Evolutionary conservation across 92 coral and sea anemone species (phyloP).

Genomic region (Paragorgia papillata): DNA sequence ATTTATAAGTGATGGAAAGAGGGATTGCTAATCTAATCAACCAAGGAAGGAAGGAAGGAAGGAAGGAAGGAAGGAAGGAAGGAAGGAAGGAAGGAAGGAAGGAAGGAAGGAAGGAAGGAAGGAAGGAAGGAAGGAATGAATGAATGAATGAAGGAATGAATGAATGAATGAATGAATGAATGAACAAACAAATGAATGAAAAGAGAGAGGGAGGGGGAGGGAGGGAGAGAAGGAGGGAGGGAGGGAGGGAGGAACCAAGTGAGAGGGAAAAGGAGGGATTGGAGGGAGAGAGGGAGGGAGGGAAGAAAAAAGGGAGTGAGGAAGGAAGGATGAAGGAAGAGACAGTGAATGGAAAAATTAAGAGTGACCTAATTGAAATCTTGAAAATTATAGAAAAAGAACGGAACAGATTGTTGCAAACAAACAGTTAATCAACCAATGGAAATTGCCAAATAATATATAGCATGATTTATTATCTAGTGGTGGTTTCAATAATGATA

Average conservation of each 20-base stretch:
- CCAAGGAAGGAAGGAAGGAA: not conserved
- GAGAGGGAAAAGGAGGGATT: no score
- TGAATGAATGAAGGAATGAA: not conserved
- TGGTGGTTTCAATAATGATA: conserved; percentile 61
- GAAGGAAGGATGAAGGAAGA: not conserved
- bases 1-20: not conserved
- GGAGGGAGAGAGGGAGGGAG: no score
- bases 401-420: not conserved
- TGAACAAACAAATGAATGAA: not conserved
- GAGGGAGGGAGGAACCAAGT: not conserved
- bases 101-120: not conserved
- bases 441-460: not conserved
- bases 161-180: not conserved
- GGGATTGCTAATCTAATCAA: not conserved
- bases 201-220: not conserved
- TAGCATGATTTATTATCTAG: not conserved
- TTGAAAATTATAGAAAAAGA: no score
- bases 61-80: conserved; percentile 1
- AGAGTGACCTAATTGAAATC: no score
- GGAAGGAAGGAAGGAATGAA: not conserved
- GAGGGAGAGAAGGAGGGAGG: not conserved
- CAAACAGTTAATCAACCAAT: not conserved
- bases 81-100: not conserved
- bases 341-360: no score
- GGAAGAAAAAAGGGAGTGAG: not conserved